A percentile compares a stretch with the other conserved stretches of the same genome.
Conservation (phyloP, 1,140 invertebrate genomes). For the Psilanteris sp. region DNA sequence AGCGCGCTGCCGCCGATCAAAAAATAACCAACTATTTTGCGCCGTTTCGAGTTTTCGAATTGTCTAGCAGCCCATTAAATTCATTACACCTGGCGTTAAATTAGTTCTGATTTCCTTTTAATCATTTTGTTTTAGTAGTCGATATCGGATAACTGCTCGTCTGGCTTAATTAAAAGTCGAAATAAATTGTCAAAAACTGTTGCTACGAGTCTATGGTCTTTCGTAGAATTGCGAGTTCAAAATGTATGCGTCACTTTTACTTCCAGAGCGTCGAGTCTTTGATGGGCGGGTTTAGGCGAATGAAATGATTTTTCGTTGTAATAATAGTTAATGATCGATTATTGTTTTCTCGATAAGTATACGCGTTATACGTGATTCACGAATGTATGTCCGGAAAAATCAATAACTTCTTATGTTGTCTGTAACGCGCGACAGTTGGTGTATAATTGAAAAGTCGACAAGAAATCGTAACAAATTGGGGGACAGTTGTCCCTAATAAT, state of each 20-base stretch:
- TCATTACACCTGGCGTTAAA: conserved; percentile 69
- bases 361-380: no score
- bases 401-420: conserved; percentile 13
- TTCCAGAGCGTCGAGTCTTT: no score
- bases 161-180: conserved; percentile 5
- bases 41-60: conserved; percentile 43
- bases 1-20: conserved; percentile 31
- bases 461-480: conserved; percentile 52
- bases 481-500: conserved; percentile 53
- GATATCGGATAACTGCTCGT: conserved; percentile 2
- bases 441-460: conserved; percentile 54
- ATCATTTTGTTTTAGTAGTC: conserved; percentile 2
- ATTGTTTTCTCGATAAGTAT: no score
- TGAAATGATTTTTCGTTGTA: no score
- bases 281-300: no score
- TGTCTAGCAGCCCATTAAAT: conserved; percentile 25
- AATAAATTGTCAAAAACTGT: no score
- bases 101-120: conserved; percentile 57
- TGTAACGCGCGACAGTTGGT: conserved; percentile 40
- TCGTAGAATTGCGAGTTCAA: no score
- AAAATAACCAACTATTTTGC: conserved; percentile 55
- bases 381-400: conserved; percentile 26
- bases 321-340: no score
- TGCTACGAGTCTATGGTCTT: no score
- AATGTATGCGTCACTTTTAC: no score